These are phyloP conservation scores for Zoanthus sansibaricus DNA, from an alignment of 92 coral and sea anemone species.

Conservation along the genomic window DNA sequence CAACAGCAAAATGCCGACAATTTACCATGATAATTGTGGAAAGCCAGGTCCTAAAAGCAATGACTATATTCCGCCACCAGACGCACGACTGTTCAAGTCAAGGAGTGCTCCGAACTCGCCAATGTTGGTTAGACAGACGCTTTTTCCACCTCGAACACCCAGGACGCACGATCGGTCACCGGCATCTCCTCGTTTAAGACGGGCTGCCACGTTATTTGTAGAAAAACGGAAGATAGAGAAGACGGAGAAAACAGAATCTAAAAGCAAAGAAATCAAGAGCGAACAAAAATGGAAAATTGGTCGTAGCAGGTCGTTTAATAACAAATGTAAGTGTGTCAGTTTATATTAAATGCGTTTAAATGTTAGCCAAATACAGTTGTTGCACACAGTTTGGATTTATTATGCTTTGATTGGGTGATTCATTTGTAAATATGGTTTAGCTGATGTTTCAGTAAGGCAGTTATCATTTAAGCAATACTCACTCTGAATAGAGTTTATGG, in stretches of 20 bases:
- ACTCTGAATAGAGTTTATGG: too few relatives aligned
- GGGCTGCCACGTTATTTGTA: slow-evolving; percentile 67
- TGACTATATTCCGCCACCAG: slow-evolving; percentile 92
- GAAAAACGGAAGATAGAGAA: slow-evolving; percentile 73
- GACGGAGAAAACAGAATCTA: slow-evolving; percentile 64
- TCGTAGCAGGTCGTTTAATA: slow-evolving; percentile 91
- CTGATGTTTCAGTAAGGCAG: too few relatives aligned
- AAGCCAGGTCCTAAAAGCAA: slow-evolving; percentile 97
- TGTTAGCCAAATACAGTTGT: too few relatives aligned
- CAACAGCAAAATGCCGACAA: background rate
- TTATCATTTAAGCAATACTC: too few relatives aligned
- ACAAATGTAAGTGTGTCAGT: slow-evolving; percentile 69
- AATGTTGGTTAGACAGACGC: slow-evolving; percentile 64
- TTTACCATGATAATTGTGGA: slow-evolving; percentile 31
- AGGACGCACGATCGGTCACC: slow-evolving; percentile 74
- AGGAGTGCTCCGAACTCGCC: slow-evolving; percentile 98
- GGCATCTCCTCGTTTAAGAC: slow-evolving; percentile 63
- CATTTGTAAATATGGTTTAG: too few relatives aligned
- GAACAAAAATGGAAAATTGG: slow-evolving; percentile 63
- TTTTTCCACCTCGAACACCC: slow-evolving; percentile 73
- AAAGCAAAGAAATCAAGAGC: slow-evolving; percentile 37
- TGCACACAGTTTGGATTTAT: too few relatives aligned
- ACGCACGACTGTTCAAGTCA: slow-evolving; percentile 89
- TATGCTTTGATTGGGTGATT: too few relatives aligned
- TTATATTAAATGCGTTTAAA: background rate